Evolutionary conservation across 53 echinoderm and acorn worm genomes (phyloP).

Genomic region (Echinometra lucunter): DNA sequence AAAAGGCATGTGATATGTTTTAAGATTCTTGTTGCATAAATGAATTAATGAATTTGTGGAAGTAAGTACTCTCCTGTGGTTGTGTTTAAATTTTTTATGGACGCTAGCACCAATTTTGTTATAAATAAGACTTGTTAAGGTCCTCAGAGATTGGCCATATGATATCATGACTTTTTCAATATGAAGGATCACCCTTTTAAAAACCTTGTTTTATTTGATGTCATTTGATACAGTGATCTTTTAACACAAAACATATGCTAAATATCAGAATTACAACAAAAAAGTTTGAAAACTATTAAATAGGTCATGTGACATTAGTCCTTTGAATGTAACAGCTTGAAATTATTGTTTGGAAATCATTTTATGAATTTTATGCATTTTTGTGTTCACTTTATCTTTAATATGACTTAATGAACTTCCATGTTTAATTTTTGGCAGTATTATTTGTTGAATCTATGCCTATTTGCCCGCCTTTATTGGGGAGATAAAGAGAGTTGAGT

Average conservation of each 20-base stretch:
- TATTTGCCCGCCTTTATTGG: conserved; percentile 10
- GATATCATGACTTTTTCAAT: not conserved
- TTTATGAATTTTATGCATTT: not conserved
- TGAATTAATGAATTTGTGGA: conserved; percentile 11
- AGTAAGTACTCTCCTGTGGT: not conserved
- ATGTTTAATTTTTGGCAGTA: conserved; percentile 7
- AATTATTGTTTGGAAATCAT: not conserved
- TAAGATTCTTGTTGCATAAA: not conserved
- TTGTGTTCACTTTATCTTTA: not conserved
- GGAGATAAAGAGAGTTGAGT: conserved; percentile 9
- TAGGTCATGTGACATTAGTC: not conserved
- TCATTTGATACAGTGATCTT: too few species aligned
- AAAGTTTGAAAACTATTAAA: not conserved
- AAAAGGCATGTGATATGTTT: not conserved
- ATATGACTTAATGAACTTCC: not conserved
- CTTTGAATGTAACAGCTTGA: not conserved
- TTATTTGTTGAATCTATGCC: not conserved
- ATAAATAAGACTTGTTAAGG: not conserved
- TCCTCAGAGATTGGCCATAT: not conserved
- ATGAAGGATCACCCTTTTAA: not conserved
- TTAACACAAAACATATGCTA: not conserved
- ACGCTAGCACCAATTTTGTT: not conserved
- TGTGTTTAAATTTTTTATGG: not conserved
- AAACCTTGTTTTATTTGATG: not conserved
- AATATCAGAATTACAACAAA: not conserved